A percentile compares a stretch with the other conserved stretches of the same genome.
Conservation (phyloP, 1,140 invertebrate genomes). For the Drosophila rhopaloa region DNA sequence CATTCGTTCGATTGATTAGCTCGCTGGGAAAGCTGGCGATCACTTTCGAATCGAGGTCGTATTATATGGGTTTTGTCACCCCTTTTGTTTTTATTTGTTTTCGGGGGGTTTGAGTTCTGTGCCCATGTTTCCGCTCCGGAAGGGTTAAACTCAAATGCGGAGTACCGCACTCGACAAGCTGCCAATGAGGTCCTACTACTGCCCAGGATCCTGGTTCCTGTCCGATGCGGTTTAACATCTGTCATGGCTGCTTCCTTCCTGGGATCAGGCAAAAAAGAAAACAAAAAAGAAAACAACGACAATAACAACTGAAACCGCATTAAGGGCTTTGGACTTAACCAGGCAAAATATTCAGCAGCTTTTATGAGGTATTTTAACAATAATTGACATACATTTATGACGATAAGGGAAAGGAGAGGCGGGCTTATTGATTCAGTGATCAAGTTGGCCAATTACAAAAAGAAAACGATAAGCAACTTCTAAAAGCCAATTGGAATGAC, state of each 20-base stretch:
- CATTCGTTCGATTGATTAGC: slow-evolving; percentile 70
- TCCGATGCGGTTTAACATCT: slow-evolving; percentile 72
- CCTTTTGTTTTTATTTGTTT: neutral
- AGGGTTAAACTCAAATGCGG: slow-evolving; percentile 33
- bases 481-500: neutral
- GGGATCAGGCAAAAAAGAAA: slow-evolving; percentile 4
- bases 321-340: slow-evolving; percentile 33
- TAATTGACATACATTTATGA: slow-evolving; percentile 45
- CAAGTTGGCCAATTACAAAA: neutral
- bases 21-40: slow-evolving; percentile 42
- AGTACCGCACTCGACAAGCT: slow-evolving; percentile 66
- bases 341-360: slow-evolving; percentile 55
- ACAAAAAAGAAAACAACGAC: slow-evolving; percentile 4
- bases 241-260: slow-evolving; percentile 68
- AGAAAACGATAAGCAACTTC: neutral
- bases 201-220: slow-evolving; percentile 29
- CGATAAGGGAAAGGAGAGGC: neutral
- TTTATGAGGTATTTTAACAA: slow-evolving; percentile 48
- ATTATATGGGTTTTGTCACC: slow-evolving; percentile 21
- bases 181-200: slow-evolving; percentile 49
- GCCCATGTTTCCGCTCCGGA: slow-evolving; percentile 3
- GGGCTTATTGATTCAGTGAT: slow-evolving; percentile 16
- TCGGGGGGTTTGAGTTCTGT: neutral
- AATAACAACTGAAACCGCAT: slow-evolving; percentile 37
- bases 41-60: slow-evolving; percentile 42